Conservation (phyloP, 2,888 invertebrate species). For the Ormyrus thymus region DNA sequence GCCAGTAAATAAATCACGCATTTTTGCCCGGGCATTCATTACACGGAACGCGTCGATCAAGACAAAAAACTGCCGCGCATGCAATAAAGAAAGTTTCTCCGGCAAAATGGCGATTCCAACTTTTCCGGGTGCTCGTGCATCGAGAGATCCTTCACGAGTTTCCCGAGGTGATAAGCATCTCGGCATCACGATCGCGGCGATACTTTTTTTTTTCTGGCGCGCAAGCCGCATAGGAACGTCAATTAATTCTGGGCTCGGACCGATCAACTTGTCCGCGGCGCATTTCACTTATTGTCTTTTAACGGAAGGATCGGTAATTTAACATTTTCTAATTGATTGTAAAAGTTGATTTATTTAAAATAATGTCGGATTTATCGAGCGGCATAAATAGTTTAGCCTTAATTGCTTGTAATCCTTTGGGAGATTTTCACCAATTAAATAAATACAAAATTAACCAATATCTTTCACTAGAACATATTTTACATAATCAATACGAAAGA, state of each 20-base stretch:
- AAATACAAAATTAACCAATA: too few species aligned
- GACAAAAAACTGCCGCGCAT: not conserved
- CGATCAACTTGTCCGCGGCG: constrained; percentile 40
- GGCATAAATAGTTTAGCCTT: too few species aligned
- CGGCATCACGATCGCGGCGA: constrained; percentile 33
- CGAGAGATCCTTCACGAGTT: constrained; percentile 32
- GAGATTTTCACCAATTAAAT: too few species aligned
- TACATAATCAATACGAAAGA: too few species aligned
- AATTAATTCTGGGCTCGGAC: constrained; percentile 48
- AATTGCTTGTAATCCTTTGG: too few species aligned
- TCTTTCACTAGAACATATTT: too few species aligned
- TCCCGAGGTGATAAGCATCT: constrained; percentile 43
- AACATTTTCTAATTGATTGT: too few species aligned
- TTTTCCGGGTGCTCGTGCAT: constrained; percentile 25
- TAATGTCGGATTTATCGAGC: too few species aligned
- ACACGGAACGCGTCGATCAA: not conserved
- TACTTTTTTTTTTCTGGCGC: constrained; percentile 3
- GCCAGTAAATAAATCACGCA: too few species aligned
- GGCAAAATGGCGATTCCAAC: not conserved
- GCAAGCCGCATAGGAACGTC: constrained; percentile 20
- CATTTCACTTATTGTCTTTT: not conserved
- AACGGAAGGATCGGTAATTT: not conserved
- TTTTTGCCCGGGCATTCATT: too few species aligned
- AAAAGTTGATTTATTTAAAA: too few species aligned
- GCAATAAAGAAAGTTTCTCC: too few species aligned